Percentiles rank a stretch among this genome's conserved stretches.
Conservation (phyloP, 2,797 vertebrate genomes). For the Chelon auratus region DNA sequence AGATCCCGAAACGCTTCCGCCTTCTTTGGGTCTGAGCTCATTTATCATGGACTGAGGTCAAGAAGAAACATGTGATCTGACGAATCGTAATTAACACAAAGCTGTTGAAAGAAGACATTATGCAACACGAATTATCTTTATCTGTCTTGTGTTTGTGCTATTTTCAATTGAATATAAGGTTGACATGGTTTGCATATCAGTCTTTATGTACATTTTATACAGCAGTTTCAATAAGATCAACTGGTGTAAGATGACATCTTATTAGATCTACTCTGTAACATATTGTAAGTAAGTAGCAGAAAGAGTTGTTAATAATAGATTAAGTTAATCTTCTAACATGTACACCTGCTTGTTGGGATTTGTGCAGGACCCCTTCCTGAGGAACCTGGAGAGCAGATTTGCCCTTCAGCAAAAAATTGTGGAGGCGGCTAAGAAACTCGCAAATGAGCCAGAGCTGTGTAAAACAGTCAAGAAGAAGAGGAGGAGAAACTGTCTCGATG, state of each 20-base stretch:
- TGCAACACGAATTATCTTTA: too few relatives aligned
- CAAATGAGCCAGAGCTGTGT: slow-evolving; percentile 90
- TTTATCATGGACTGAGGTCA: too few relatives aligned
- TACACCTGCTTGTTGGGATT: background rate
- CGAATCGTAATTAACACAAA: too few relatives aligned
- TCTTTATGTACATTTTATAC: background rate
- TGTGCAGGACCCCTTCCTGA: slow-evolving; percentile 91
- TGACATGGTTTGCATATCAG: too few relatives aligned
- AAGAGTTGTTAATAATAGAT: background rate
- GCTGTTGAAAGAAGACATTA: too few relatives aligned
- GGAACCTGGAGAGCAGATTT: slow-evolving; percentile 95
- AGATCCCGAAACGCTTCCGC: too few relatives aligned
- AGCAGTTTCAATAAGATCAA: background rate
- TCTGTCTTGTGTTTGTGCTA: too few relatives aligned
- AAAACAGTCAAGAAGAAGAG: slow-evolving; percentile 97
- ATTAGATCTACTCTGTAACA: background rate
- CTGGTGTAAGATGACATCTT: too few relatives aligned
- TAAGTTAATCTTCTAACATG: background rate
- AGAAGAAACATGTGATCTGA: too few relatives aligned
- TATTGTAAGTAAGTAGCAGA: background rate
- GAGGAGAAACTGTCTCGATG: slow-evolving; percentile 93
- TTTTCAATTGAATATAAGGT: too few relatives aligned
- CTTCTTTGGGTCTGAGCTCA: too few relatives aligned
- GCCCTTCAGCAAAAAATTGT: slow-evolving; percentile 97
- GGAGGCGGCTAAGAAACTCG: slow-evolving; percentile 96